Evolutionary conservation across 2,797 vertebrate species (phyloP).

Genomic region (Lagocephalus sceleratus): DNA sequence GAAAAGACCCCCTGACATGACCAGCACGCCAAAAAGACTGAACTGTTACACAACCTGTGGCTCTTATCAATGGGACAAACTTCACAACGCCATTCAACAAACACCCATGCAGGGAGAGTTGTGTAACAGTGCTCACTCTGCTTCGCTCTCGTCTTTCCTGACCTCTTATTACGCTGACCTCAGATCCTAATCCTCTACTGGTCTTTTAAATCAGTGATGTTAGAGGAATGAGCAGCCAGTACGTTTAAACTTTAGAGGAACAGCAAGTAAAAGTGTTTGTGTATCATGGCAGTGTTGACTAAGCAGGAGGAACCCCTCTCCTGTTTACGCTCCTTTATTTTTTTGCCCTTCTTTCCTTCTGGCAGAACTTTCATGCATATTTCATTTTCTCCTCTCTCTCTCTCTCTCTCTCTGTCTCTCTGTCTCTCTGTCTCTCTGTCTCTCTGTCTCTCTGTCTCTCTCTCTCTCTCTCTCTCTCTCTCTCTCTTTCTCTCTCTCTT

Average conservation of each 20-base stretch:
- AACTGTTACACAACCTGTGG: constrained; percentile 50
- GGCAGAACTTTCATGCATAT: constrained; percentile 41
- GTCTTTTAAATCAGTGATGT: constrained; percentile 9
- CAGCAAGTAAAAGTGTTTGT: constrained; percentile 11
- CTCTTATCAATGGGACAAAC: constrained; percentile 66
- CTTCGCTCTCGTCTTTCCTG: constrained; percentile 7
- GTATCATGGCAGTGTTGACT: constrained; percentile 56
- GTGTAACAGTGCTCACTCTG: constrained; percentile 39
- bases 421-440: no score
- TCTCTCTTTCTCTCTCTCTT: constrained; percentile 11
- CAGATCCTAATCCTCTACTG: constrained; percentile 20
- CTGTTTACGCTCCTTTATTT: constrained; percentile 48
- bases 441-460: no score
- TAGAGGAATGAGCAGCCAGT: constrained; percentile 1
- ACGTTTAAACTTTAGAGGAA: constrained; percentile 22
- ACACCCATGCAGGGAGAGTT: constrained; percentile 26
- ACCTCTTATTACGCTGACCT: constrained; percentile 24
- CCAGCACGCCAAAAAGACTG: constrained; percentile 29
- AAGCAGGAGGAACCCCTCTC: constrained; percentile 49
- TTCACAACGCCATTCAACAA: constrained; percentile 42
- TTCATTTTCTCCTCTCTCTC: neutral
- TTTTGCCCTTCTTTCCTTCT: constrained; percentile 39
- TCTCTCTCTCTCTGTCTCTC: neutral
- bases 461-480: no score
- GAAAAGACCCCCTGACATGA: constrained; percentile 14